A percentile compares a stretch with the other conserved stretches of the same genome.
Evolutionary conservation across 1,140 invertebrate species (phyloP).

Genomic region (Leptestheria dahalacensis): DNA sequence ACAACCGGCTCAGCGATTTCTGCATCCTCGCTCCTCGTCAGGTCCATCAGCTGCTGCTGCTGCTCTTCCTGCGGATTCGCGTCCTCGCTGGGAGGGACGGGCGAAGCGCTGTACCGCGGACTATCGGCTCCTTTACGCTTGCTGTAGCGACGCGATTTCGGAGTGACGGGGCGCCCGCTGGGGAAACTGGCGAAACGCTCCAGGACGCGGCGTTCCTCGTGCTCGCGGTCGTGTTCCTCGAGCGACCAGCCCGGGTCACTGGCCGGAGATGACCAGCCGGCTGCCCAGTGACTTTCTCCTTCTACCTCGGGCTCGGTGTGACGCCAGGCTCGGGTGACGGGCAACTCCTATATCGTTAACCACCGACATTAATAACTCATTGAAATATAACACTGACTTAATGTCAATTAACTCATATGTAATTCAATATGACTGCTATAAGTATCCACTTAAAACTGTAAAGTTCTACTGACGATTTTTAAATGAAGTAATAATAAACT

Average conservation of each 20-base stretch:
- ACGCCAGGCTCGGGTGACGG: neutral
- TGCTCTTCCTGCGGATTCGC: neutral
- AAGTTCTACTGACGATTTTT: too few species aligned
- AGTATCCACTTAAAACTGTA: too few species aligned
- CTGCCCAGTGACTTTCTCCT: neutral
- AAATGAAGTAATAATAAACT: too few species aligned
- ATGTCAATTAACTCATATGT: neutral
- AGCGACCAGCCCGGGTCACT: conserved; percentile 1
- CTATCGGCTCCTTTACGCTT: conserved; percentile 5
- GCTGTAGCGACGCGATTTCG: neutral
- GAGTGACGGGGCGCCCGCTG: conserved; percentile 20
- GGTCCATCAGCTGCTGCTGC: neutral
- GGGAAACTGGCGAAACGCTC: conserved; percentile 38
- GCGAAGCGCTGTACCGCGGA: neutral
- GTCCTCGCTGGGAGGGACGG: neutral
- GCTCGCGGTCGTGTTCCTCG: conserved; percentile 29
- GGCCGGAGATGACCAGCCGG: conserved; percentile 6
- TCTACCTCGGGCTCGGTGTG: neutral
- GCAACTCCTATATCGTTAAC: neutral
- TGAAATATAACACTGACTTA: neutral
- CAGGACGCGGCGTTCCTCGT: conserved; percentile 33
- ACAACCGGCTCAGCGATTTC: neutral
- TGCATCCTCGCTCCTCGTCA: neutral
- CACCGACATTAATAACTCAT: neutral
- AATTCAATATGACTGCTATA: too few species aligned